Evolutionary conservation across 2,113 vertebrate species (phyloP).

Genomic region (Trematomus loennbergii): DNA sequence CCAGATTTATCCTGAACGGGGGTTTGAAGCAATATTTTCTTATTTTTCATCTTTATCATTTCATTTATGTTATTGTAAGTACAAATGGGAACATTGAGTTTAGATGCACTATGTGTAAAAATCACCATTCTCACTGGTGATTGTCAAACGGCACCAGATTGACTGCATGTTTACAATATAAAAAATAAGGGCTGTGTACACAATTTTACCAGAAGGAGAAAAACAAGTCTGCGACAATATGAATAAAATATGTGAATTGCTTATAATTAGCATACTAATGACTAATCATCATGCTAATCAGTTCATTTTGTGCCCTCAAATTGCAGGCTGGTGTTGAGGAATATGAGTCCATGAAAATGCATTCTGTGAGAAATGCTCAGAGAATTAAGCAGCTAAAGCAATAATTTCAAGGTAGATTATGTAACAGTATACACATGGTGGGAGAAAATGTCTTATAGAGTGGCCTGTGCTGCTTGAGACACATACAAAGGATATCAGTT

Average conservation of each 20-base stretch:
- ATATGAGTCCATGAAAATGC: constrained; percentile 47
- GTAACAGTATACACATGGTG: neutral
- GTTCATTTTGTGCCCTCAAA: constrained; percentile 74
- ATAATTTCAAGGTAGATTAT: constrained; percentile 20
- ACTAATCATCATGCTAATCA: constrained; percentile 82
- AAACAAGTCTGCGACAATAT: constrained; percentile 75
- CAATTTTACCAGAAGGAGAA: constrained; percentile 54
- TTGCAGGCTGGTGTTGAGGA: constrained; percentile 55
- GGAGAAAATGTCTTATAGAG: neutral
- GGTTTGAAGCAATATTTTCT: neutral
- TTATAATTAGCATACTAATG: constrained; percentile 82
- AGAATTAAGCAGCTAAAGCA: constrained; percentile 22
- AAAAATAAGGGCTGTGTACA: constrained; percentile 57
- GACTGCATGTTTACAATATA: constrained; percentile 52
- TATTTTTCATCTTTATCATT: neutral
- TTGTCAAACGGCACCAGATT: constrained; percentile 11
- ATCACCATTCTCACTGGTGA: neutral
- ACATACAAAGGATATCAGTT: neutral
- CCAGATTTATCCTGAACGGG: neutral
- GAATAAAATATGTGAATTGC: constrained; percentile 82
- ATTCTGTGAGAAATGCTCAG: constrained; percentile 17
- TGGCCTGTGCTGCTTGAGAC: neutral
- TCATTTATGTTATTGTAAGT: neutral
- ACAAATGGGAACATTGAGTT: neutral
- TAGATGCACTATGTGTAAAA: neutral